Percentiles rank a stretch among this genome's conserved stretches.
phyloP scores from a whole-genome alignment of 2,888 invertebrate genomes.

The Rambutsinella grinnellia region DNA sequence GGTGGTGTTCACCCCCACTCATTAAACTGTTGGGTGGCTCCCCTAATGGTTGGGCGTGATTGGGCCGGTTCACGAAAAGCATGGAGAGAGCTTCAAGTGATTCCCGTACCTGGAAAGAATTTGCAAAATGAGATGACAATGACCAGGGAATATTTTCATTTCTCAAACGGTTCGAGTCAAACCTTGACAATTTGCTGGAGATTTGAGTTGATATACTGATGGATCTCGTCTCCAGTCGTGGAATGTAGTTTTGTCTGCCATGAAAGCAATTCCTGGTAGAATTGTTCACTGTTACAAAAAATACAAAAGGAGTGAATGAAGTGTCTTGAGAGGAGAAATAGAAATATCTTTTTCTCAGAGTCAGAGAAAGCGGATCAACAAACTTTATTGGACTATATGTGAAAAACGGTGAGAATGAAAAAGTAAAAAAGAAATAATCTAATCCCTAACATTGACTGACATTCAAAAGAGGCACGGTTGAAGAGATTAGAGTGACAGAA shows the following conservation, averaged over 20 bases:
- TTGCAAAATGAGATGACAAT: constrained; percentile 57
- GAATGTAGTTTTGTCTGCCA: constrained; percentile 81
- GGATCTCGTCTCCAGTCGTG: constrained; percentile 79
- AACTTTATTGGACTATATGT: too few species aligned
- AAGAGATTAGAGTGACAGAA: neutral
- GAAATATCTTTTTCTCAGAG: too few species aligned
- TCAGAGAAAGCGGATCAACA: too few species aligned
- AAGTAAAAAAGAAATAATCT: neutral
- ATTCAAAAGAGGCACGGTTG: neutral
- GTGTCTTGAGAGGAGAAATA: neutral
- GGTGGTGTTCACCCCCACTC: constrained; percentile 26
- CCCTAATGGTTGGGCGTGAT: constrained; percentile 29
- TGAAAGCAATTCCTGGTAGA: constrained; percentile 78
- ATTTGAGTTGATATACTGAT: constrained; percentile 82
- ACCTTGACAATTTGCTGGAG: constrained; percentile 86
- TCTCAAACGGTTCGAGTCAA: too few species aligned
- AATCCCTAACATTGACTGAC: neutral
- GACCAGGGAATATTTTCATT: neutral
- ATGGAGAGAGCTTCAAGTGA: constrained; percentile 84
- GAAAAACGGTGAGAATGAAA: neutral
- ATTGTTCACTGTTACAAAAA: constrained; percentile 71
- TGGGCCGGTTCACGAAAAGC: constrained; percentile 69
- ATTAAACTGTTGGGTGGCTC: constrained; percentile 27
- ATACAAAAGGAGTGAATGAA: constrained; percentile 22
- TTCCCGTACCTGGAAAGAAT: constrained; percentile 80